Evolutionary conservation across 2,113 vertebrate species (phyloP).

Genomic region (Rhinogobius similis): DNA sequence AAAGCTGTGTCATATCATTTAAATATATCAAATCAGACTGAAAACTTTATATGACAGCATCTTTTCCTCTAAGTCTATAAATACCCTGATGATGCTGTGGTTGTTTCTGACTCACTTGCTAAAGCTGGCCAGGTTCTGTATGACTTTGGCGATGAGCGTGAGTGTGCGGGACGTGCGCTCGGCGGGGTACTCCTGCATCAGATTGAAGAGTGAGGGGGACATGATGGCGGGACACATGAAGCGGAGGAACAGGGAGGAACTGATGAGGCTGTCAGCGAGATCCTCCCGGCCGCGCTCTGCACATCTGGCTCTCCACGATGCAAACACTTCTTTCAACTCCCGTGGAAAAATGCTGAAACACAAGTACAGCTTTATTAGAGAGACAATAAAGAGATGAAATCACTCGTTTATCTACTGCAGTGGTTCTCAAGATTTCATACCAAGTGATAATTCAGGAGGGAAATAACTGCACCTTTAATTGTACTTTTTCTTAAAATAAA

Average conservation of each 20-base stretch:
- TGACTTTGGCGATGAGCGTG: conserved; percentile 97
- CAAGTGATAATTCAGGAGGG: not conserved
- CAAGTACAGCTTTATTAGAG: conserved; percentile 4
- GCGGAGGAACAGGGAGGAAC: conserved; percentile 92
- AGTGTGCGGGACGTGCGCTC: conserved; percentile 94
- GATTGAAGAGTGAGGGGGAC: conserved; percentile 94
- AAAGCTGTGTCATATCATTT: not conserved
- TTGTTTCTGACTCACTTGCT: conserved; percentile 86
- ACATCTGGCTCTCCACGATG: conserved; percentile 93
- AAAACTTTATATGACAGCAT: not conserved
- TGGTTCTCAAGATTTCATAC: not conserved
- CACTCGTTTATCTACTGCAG: not conserved
- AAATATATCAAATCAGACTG: not conserved
- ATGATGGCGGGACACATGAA: conserved; percentile 96
- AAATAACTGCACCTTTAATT: not conserved
- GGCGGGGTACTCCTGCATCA: conserved; percentile 96
- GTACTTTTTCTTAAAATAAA: not conserved
- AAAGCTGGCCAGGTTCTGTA: conserved; percentile 99
- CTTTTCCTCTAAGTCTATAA: not conserved
- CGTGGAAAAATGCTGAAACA: conserved; percentile 91
- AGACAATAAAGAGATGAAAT: conserved; percentile 1
- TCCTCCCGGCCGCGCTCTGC: conserved; percentile 93
- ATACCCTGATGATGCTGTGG: conserved; percentile 2
- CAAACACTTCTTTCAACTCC: conserved; percentile 97
- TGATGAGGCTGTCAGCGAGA: conserved; percentile 94